Conservation (phyloP, 2,888 invertebrate species). For the Agrochola litura region DNA sequence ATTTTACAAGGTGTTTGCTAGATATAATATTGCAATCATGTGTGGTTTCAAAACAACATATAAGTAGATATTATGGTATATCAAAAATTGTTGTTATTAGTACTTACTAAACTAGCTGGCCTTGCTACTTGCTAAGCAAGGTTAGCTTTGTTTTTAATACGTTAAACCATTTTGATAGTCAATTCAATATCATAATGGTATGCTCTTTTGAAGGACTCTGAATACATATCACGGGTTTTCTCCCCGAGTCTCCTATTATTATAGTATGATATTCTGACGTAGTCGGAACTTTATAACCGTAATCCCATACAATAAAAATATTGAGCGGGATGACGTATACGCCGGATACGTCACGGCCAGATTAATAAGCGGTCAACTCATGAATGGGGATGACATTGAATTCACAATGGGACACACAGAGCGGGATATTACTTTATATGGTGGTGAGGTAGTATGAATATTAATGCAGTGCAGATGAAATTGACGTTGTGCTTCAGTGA, state of each 20-base stretch:
- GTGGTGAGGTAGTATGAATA: slow-evolving; percentile 45
- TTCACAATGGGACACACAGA: slow-evolving; percentile 34
- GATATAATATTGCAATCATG: slow-evolving; percentile 32
- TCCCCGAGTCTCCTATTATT: background rate
- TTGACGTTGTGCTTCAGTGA: slow-evolving; percentile 37
- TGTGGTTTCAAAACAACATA: slow-evolving; percentile 35
- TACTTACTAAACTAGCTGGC: slow-evolving; percentile 23
- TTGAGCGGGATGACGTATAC: slow-evolving; percentile 47
- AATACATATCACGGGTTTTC: slow-evolving; percentile 10
- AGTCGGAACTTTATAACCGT: slow-evolving; percentile 11
- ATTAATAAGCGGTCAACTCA: slow-evolving; percentile 51
- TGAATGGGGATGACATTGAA: slow-evolving; percentile 67
- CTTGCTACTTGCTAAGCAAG: slow-evolving; percentile 37
- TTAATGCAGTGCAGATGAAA: slow-evolving; percentile 58
- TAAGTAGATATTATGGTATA: slow-evolving; percentile 31
- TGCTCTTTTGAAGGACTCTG: background rate
- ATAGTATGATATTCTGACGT: slow-evolving; percentile 24
- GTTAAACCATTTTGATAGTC: background rate
- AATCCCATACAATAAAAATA: slow-evolving; percentile 27
- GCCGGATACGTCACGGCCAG: slow-evolving; percentile 56
- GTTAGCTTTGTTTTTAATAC: slow-evolving; percentile 37
- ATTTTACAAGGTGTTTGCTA: slow-evolving; percentile 42
- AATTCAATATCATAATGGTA: background rate
- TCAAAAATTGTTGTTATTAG: slow-evolving; percentile 33
- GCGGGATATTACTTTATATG: slow-evolving; percentile 61